Conservation (phyloP, 2,888 invertebrate species). For the Cactoblastis cactorum region DNA sequence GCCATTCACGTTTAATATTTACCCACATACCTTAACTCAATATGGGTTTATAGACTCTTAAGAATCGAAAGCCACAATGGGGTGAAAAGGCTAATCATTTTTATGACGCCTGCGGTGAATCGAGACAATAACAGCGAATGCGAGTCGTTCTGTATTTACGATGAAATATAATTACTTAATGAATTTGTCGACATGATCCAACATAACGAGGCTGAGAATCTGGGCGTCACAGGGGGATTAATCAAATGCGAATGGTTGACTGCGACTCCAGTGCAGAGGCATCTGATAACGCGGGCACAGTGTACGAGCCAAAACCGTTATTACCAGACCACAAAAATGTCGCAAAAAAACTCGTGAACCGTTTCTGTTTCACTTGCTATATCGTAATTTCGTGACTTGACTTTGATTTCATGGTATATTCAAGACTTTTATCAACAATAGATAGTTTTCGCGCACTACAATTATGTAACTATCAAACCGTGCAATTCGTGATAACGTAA, state of each 20-base stretch:
- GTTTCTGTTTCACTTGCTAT: constrained; percentile 70
- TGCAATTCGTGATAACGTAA: constrained; percentile 42
- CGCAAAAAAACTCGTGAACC: constrained; percentile 63
- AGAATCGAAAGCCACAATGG: constrained; percentile 50
- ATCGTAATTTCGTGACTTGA: constrained; percentile 64
- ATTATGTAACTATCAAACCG: constrained; percentile 55
- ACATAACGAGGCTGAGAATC: neutral
- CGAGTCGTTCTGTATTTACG: neutral
- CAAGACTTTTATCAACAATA: constrained; percentile 49
- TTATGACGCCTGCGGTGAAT: constrained; percentile 40
- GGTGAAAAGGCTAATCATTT: constrained; percentile 40
- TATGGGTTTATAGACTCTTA: constrained; percentile 54
- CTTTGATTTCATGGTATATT: constrained; percentile 62
- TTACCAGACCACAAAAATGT: constrained; percentile 64
- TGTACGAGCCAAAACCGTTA: constrained; percentile 63
- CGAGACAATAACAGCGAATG: constrained; percentile 4
- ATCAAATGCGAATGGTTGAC: constrained; percentile 1
- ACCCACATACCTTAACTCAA: constrained; percentile 49
- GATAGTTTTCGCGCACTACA: constrained; percentile 41
- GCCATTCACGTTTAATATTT: constrained; percentile 65
- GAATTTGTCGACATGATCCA: neutral
- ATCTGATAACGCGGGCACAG: constrained; percentile 27
- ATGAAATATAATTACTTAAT: constrained; percentile 2
- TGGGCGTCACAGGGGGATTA: neutral
- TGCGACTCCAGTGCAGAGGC: constrained; percentile 32